Evolutionary conservation across 2,113 vertebrate species (phyloP).

Genomic region (Nycticebus coucang): DNA sequence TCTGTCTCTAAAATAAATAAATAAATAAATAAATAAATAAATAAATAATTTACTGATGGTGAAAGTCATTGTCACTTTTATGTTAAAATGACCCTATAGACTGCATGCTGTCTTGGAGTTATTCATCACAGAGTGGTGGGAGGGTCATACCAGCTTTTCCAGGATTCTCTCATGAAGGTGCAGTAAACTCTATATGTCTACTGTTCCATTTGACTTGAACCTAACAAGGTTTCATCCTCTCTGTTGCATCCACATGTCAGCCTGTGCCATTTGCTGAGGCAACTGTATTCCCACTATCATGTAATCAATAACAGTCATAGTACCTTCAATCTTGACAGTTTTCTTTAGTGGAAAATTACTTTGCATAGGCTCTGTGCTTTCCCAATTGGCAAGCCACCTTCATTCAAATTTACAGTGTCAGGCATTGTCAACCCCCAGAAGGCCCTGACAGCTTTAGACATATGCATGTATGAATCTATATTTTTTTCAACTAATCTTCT

Average conservation of each 20-base stretch:
- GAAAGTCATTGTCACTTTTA: not conserved
- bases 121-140: not conserved
- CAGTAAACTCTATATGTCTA: not conserved
- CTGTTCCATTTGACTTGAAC: not conserved
- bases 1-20: no score
- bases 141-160: not conserved
- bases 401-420: not conserved
- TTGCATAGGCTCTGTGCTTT: not conserved
- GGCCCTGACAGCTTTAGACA: not conserved
- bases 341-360: slow-evolving; percentile 29
- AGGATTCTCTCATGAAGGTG: not conserved
- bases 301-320: not conserved
- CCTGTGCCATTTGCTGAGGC: not conserved
- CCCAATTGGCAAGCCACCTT: not conserved
- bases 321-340: not conserved
- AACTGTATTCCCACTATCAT: not conserved
- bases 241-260: not conserved
- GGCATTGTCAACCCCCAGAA: not conserved
- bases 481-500: slow-evolving; percentile 41
- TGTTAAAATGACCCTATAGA: not conserved
- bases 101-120: no score
- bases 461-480: not conserved
- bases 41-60: not conserved
- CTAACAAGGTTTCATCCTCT: not conserved
- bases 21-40: no score